phyloP scores from a whole-genome alignment of 2,888 invertebrate genomes.

The Ferdinandea cuprea region DNA sequence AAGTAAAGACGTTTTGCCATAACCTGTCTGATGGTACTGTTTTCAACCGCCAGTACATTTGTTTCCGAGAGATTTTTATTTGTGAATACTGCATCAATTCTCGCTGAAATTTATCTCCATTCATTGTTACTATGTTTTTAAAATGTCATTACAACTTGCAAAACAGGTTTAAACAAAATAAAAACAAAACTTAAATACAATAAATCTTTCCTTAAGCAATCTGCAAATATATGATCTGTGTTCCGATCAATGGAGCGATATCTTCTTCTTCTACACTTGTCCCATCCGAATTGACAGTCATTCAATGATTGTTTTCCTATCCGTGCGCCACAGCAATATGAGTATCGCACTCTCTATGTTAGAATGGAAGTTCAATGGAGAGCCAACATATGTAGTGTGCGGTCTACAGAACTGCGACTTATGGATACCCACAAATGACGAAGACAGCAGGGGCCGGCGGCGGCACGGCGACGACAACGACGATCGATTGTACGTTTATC shows the following conservation, averaged over 20 bases:
- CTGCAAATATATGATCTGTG: constrained; percentile 38
- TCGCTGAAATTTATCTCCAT: neutral
- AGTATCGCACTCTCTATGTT: constrained; percentile 38
- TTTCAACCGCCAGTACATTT: no score
- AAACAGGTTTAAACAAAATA: constrained; percentile 27
- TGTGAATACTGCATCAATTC: neutral
- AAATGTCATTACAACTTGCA: neutral
- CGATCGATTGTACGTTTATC: constrained; percentile 35
- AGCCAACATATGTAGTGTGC: constrained; percentile 30
- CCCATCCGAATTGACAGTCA: constrained; percentile 11
- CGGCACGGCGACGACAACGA: constrained; percentile 23
- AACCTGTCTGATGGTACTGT: no score
- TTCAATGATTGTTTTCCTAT: constrained; percentile 17
- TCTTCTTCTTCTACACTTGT: neutral
- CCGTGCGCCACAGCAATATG: constrained; percentile 2
- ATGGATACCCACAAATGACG: constrained; percentile 8
- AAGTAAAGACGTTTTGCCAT: no score
- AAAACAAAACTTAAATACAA: constrained; percentile 25
- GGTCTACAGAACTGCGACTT: constrained; percentile 32
- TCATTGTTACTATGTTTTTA: no score
- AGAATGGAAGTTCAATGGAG: constrained; percentile 42
- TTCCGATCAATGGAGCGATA: constrained; percentile 14
- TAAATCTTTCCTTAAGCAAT: constrained; percentile 17
- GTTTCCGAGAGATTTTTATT: neutral
- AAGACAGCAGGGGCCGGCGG: neutral